These are phyloP conservation scores for Yponomeuta plumbellus DNA, from an alignment of 2,888 invertebrate genomes.

Conservation along the genomic window DNA sequence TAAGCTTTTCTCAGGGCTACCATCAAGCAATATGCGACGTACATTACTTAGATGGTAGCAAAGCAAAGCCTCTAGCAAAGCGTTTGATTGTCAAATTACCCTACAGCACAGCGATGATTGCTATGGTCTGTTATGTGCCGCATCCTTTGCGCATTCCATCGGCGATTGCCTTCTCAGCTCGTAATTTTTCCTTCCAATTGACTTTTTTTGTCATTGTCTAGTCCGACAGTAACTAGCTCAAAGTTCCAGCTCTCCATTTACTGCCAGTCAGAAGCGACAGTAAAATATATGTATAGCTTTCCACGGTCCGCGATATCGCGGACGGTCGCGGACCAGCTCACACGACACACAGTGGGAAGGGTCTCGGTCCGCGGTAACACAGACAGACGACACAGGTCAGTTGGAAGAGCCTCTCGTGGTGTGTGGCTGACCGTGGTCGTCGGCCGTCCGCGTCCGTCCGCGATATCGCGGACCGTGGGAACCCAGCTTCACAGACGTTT, in stretches of 20 bases:
- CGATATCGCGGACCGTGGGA: too few relatives aligned
- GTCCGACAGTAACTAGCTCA: neutral
- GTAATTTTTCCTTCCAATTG: slow-evolving; percentile 8
- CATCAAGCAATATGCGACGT: neutral
- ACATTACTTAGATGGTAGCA: neutral
- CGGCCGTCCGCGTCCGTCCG: too few relatives aligned
- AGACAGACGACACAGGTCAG: too few relatives aligned
- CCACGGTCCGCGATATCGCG: too few relatives aligned
- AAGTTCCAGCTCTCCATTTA: neutral
- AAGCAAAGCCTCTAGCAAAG: slow-evolving; percentile 34
- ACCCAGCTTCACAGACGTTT: too few relatives aligned
- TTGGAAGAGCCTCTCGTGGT: too few relatives aligned
- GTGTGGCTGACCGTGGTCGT: too few relatives aligned
- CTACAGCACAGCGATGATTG: slow-evolving; percentile 14
- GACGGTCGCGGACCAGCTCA: too few relatives aligned
- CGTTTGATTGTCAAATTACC: slow-evolving; percentile 50
- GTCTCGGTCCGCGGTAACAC: too few relatives aligned
- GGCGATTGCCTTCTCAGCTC: slow-evolving; percentile 43
- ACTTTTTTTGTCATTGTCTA: neutral
- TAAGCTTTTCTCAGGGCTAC: neutral
- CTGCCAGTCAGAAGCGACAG: neutral
- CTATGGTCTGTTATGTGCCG: slow-evolving; percentile 27
- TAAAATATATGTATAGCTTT: too few relatives aligned
- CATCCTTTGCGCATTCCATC: slow-evolving; percentile 54
- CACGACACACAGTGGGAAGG: too few relatives aligned